Evolutionary conservation across 1,140 invertebrate genomes (phyloP).

Genomic region (Panagrolaimus sp.): DNA sequence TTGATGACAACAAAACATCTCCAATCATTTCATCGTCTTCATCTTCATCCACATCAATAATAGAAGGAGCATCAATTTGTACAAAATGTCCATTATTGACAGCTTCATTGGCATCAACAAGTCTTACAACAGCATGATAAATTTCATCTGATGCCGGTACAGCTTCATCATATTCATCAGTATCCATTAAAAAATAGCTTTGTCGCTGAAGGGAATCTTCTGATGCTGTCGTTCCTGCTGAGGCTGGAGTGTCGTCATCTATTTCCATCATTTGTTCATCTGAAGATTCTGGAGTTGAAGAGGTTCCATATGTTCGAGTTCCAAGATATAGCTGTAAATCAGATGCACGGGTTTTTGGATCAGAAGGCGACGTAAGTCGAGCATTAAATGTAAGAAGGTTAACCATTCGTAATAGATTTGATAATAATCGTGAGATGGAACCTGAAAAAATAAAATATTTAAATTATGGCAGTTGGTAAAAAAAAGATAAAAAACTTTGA

Average conservation of each 20-base stretch:
- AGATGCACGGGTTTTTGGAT: neutral
- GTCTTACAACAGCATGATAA: constrained; percentile 1
- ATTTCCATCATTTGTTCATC: too few relatives aligned
- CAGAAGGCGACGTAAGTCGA: neutral
- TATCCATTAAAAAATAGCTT: neutral
- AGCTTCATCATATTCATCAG: neutral
- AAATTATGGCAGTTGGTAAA: too few relatives aligned
- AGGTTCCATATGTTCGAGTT: neutral
- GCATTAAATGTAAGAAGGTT: neutral
- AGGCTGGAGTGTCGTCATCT: neutral
- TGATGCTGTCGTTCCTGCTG: neutral
- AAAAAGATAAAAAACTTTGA: too few relatives aligned
- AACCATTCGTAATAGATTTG: too few relatives aligned
- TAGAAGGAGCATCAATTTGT: neutral
- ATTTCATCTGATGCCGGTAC: neutral
- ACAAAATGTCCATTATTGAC: constrained; percentile 1
- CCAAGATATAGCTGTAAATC: constrained; percentile 7
- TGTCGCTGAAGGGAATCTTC: too few relatives aligned
- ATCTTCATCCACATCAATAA: neutral
- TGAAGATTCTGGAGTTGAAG: too few relatives aligned
- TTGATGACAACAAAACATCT: neutral
- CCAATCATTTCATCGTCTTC: constrained; percentile 2
- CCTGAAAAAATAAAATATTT: too few relatives aligned
- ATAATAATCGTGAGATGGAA: too few relatives aligned
- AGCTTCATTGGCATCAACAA: constrained; percentile 6